A percentile compares a stretch with the other conserved stretches of the same genome.
phyloP scores from a whole-genome alignment of 2,113 vertebrate genomes.

The Romanogobio albipinnatus region DNA sequence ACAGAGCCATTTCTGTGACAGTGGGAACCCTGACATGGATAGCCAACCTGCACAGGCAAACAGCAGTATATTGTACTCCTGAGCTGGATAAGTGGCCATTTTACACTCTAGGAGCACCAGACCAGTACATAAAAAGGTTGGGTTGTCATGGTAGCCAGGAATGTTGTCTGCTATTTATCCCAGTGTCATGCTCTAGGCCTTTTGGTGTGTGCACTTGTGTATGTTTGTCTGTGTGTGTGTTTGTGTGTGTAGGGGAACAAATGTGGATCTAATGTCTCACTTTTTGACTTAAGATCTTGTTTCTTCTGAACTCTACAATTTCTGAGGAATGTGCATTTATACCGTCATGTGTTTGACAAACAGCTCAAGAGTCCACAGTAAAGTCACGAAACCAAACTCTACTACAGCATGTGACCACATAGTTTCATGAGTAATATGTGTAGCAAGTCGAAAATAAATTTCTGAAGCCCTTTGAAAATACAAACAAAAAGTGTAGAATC shows the following conservation, averaged over 20 bases:
- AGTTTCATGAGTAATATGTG: neutral
- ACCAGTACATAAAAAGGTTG: slow-evolving; percentile 36
- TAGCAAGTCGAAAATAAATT: no score
- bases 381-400: neutral
- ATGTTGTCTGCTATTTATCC: slow-evolving; percentile 47
- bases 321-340: neutral
- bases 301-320: neutral
- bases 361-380: neutral
- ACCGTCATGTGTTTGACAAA: neutral
- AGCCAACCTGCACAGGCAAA: neutral
- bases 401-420: neutral
- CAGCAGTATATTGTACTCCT: neutral
- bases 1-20: neutral
- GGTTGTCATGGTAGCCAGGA: slow-evolving; percentile 53
- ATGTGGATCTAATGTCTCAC: neutral
- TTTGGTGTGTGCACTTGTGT: neutral
- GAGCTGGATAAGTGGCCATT: slow-evolving; percentile 1
- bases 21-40: neutral
- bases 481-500: no score
- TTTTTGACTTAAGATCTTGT: neutral
- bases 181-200: slow-evolving; percentile 1
- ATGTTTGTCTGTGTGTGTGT: neutral
- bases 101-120: neutral
- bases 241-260: neutral
- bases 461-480: no score